phyloP scores from a whole-genome alignment of 2,113 vertebrate genomes.

The Tetraodon nigroviridis region DNA sequence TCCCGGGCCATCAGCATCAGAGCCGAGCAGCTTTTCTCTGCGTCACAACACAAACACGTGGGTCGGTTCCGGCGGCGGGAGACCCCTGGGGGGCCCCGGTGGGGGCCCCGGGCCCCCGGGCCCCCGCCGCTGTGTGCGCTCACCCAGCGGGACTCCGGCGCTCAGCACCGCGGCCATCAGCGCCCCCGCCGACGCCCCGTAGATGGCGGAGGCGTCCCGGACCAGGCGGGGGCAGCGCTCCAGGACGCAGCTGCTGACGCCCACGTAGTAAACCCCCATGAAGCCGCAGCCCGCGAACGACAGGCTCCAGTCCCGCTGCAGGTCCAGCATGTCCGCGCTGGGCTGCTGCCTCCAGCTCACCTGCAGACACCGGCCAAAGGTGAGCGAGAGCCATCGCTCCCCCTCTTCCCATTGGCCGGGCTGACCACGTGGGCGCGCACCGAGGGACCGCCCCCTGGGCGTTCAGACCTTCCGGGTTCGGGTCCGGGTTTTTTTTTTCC shows the following conservation, averaged over 20 bases:
- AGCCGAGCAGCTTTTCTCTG: constrained; percentile 43
- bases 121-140: no score
- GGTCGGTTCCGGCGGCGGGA: no score
- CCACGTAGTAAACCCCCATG: constrained; percentile 81
- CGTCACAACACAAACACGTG: neutral
- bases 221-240: constrained; percentile 77
- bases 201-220: constrained; percentile 69
- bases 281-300: constrained; percentile 87
- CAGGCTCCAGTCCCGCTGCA: constrained; percentile 76
- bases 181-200: constrained; percentile 78
- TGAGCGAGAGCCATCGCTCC: neutral
- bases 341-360: constrained; percentile 1
- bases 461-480: neutral
- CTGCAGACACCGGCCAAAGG: constrained; percentile 28
- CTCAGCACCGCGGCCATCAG: constrained; percentile 69
- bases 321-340: constrained; percentile 64
- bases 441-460: neutral
- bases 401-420: constrained; percentile 35
- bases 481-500: no score
- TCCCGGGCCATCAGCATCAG: constrained; percentile 63
- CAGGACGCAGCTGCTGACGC: constrained; percentile 75
- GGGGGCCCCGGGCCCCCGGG: no score
- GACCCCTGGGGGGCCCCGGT: no score
- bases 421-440: constrained; percentile 25
- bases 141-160: constrained; percentile 74